Conservation (phyloP, 2,797 vertebrate species). For the Pseudochromis fuscus region DNA sequence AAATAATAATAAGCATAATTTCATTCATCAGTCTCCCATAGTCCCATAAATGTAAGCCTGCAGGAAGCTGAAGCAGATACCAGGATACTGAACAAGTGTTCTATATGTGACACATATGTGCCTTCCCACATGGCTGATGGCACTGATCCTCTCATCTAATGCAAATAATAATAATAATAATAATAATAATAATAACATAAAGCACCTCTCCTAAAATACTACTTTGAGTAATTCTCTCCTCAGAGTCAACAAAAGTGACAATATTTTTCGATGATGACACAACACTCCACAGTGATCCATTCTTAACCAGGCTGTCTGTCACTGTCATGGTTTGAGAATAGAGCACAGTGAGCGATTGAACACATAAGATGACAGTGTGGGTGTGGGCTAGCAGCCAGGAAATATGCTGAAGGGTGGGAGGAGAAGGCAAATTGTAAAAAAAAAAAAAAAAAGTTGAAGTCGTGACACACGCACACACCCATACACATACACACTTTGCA, state of each 20-base stretch:
- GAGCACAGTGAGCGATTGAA: background rate
- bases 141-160: no score
- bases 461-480: conserved; percentile 12
- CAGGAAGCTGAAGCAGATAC: no score
- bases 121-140: no score
- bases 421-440: conserved; percentile 31
- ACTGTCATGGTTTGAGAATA: conserved; percentile 11
- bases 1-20: no score
- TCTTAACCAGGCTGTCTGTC: conserved; percentile 4
- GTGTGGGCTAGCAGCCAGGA: conserved; percentile 35
- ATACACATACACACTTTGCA: conserved; percentile 26
- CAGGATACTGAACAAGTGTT: no score
- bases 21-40: no score
- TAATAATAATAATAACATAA: no score
- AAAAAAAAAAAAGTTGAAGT: conserved; percentile 48
- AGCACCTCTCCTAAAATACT: no score
- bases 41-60: no score
- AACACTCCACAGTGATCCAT: background rate
- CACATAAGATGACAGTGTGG: conserved; percentile 27
- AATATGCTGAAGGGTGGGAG: conserved; percentile 32
- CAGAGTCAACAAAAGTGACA: background rate
- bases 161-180: no score
- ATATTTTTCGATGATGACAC: background rate
- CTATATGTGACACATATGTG: no score
- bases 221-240: background rate